Evolutionary conservation across 2,113 vertebrate genomes (phyloP).

Genomic region (Lethenteron reissneri): DNA sequence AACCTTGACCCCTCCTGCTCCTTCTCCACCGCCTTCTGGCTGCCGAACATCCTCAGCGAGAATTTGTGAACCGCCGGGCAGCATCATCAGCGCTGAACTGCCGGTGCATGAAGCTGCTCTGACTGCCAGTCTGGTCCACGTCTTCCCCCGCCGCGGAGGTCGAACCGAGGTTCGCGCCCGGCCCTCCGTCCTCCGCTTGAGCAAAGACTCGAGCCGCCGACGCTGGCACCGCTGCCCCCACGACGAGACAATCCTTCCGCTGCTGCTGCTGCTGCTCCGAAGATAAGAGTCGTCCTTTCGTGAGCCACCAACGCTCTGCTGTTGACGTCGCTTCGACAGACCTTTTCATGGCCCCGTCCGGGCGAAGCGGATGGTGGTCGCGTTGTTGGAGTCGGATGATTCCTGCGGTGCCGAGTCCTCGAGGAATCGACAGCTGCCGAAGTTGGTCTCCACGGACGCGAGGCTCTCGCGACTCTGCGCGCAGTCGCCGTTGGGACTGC

Average conservation of each 20-base stretch:
- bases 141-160: constrained; percentile 19
- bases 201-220: neutral
- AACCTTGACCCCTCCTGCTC: constrained; percentile 94
- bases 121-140: constrained; percentile 42
- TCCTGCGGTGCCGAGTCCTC: too few relatives aligned
- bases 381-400: too few relatives aligned
- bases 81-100: constrained; percentile 92
- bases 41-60: constrained; percentile 93
- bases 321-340: too few relatives aligned
- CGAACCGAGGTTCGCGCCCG: neutral
- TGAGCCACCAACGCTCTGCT: too few relatives aligned
- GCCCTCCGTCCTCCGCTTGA: neutral
- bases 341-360: too few relatives aligned
- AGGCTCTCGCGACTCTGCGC: too few relatives aligned
- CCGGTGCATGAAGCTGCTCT: constrained; percentile 73
- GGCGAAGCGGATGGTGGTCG: too few relatives aligned
- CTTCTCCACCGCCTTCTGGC: constrained; percentile 95
- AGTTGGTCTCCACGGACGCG: too few relatives aligned
- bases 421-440: too few relatives aligned
- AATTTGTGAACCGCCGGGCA: constrained; percentile 98
- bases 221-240: neutral
- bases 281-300: neutral
- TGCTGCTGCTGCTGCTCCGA: neutral
- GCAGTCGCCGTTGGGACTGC: too few relatives aligned
- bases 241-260: neutral